Percentiles rank a stretch among this genome's conserved stretches.
Evolutionary conservation across 1,140 invertebrate genomes (phyloP).

Genomic region (Ephestia elutella): DNA sequence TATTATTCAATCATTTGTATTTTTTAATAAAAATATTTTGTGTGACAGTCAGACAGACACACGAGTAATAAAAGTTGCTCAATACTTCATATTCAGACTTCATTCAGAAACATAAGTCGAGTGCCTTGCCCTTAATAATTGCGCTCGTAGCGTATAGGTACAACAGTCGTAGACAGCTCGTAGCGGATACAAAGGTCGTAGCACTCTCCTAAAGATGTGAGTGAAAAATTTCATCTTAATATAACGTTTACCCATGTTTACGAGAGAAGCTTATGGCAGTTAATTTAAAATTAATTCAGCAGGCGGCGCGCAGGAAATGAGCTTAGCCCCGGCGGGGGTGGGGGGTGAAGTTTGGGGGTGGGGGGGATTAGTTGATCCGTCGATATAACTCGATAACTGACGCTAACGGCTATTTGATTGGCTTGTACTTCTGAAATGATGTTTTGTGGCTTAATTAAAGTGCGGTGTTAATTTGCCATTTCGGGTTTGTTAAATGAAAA

Average conservation of each 20-base stretch:
- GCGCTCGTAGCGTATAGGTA: no score
- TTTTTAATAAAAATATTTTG: no score
- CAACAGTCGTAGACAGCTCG: no score
- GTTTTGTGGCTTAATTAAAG: neutral
- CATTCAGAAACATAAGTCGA: no score
- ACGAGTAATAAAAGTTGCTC: no score
- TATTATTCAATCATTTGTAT: no score
- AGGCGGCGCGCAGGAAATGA: constrained; percentile 4
- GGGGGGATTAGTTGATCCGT: constrained; percentile 5
- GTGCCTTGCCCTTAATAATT: no score
- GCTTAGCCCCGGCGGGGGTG: neutral
- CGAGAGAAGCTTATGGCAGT: neutral
- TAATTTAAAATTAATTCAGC: neutral
- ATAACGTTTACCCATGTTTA: neutral
- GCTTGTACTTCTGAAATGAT: neutral
- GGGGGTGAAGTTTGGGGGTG: neutral
- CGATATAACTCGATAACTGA: constrained; percentile 10
- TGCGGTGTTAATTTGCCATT: neutral
- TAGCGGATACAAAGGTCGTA: no score
- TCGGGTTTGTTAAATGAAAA: no score
- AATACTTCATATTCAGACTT: no score
- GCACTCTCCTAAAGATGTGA: no score
- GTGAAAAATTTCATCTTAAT: neutral
- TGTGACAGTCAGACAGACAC: no score
- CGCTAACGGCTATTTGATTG: neutral